Evolutionary conservation across 2,888 invertebrate genomes (phyloP).

Genomic region (Frankliniella intonsa): DNA sequence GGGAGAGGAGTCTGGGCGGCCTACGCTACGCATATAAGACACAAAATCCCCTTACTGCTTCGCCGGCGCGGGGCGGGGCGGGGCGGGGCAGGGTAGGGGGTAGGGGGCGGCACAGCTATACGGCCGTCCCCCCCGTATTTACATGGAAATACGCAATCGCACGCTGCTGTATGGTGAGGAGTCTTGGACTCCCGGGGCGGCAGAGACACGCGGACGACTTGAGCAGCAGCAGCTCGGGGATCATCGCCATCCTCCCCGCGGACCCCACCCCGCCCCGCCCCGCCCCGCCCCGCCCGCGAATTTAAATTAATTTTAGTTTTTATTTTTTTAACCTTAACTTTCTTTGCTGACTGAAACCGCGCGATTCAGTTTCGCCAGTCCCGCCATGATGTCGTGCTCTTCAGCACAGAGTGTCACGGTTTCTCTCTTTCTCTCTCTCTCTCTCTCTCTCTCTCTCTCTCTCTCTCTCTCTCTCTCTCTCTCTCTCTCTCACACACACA

Average conservation of each 20-base stretch:
- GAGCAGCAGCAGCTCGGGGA: too few species aligned
- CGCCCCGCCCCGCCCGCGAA: not conserved
- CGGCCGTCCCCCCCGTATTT: not conserved
- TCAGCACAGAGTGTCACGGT: not conserved
- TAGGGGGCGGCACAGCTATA: not conserved
- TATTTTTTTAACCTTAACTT: too few species aligned
- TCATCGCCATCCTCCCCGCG: too few species aligned
- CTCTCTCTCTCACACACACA: not conserved
- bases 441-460: slow-evolving; percentile 1
- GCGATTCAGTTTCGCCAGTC: too few species aligned
- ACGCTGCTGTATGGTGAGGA: not conserved
- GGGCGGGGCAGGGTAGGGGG: not conserved
- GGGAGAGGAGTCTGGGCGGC: not conserved
- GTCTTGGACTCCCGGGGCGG: not conserved
- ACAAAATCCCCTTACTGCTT: not conserved
- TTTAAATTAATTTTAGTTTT: too few species aligned
- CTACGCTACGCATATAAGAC: not conserved
- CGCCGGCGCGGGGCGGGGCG: not conserved
- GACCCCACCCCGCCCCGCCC: not conserved
- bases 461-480: slow-evolving; percentile 1
- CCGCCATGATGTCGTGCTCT: not conserved
- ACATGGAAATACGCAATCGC: slow-evolving; percentile 19
- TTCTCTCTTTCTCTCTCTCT: not conserved
- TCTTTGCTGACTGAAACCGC: too few species aligned
- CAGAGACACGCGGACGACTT: too few species aligned